Evolutionary conservation across 2,888 invertebrate genomes (phyloP).

Genomic region (Doris montereyensis): DNA sequence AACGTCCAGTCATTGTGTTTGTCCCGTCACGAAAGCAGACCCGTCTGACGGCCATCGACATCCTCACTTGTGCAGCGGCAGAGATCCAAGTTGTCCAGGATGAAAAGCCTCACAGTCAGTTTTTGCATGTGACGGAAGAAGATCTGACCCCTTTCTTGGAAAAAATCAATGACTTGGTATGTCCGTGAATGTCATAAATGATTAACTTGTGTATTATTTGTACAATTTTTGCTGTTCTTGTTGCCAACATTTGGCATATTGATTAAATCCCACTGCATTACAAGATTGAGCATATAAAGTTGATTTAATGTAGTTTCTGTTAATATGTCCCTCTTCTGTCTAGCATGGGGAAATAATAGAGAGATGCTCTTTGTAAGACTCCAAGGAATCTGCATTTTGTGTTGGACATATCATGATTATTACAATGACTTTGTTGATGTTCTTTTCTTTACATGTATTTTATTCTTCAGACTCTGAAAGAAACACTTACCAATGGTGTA

Average conservation of each 20-base stretch:
- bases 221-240: too few species aligned
- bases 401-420: too few species aligned
- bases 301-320: too few species aligned
- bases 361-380: too few species aligned
- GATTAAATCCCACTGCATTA: too few species aligned
- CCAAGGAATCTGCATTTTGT: too few species aligned
- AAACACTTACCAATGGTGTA: conserved; percentile 94
- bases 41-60: conserved; percentile 93
- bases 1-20: conserved; percentile 71
- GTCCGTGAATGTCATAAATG: neutral
- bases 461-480: conserved; percentile 83
- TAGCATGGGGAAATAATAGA: too few species aligned
- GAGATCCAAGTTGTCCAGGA: conserved; percentile 86
- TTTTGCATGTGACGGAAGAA: conserved; percentile 85
- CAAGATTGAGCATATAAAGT: too few species aligned
- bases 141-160: conserved; percentile 92
- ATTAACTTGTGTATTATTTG: neutral
- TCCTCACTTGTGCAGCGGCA: conserved; percentile 93
- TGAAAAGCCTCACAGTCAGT: conserved; percentile 87
- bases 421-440: too few species aligned
- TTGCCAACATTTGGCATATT: too few species aligned
- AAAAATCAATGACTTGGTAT: conserved; percentile 87
- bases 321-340: too few species aligned
- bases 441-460: too few species aligned
- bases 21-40: conserved; percentile 86